phyloP scores from a whole-genome alignment of 2,888 invertebrate genomes.

The Nemapogon koenigi region DNA sequence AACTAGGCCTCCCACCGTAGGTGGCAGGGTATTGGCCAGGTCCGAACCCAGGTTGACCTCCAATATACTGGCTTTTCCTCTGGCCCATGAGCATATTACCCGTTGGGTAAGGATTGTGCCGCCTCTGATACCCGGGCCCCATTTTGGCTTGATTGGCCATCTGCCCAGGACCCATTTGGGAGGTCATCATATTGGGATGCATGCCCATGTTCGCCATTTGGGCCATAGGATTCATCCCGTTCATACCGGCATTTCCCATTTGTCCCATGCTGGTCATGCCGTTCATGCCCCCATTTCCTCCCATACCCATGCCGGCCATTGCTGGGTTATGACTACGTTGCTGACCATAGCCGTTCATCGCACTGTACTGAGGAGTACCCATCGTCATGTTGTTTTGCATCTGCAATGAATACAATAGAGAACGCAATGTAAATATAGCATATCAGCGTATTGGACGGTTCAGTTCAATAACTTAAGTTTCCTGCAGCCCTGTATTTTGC shows the following conservation, averaged over 20 bases:
- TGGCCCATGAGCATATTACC: constrained; percentile 87
- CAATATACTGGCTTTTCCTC: constrained; percentile 73
- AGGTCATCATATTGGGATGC: constrained; percentile 72
- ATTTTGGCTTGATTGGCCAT: constrained; percentile 73
- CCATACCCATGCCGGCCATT: constrained; percentile 64
- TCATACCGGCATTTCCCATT: constrained; percentile 69
- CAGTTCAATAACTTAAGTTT: no score
- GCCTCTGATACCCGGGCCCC: constrained; percentile 74
- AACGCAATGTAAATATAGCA: no score
- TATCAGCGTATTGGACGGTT: no score
- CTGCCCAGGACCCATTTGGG: constrained; percentile 72
- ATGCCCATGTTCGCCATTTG: constrained; percentile 79
- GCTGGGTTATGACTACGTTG: constrained; percentile 65
- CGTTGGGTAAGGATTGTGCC: constrained; percentile 86
- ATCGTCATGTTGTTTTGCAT: constrained; percentile 71
- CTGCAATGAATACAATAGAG: no score
- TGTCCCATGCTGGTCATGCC: constrained; percentile 70
- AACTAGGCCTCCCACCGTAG: constrained; percentile 58
- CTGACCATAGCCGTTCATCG: constrained; percentile 66
- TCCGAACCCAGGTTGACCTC: constrained; percentile 54
- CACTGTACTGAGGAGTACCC: constrained; percentile 69
- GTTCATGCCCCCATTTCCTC: constrained; percentile 51
- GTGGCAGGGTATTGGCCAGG: constrained; percentile 59
- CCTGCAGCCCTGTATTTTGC: no score
- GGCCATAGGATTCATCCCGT: constrained; percentile 76